Percentiles rank a stretch among this genome's conserved stretches.
Evolutionary conservation across 2,113 vertebrate species (phyloP).

Genomic region (Lasiurus borealis): DNA sequence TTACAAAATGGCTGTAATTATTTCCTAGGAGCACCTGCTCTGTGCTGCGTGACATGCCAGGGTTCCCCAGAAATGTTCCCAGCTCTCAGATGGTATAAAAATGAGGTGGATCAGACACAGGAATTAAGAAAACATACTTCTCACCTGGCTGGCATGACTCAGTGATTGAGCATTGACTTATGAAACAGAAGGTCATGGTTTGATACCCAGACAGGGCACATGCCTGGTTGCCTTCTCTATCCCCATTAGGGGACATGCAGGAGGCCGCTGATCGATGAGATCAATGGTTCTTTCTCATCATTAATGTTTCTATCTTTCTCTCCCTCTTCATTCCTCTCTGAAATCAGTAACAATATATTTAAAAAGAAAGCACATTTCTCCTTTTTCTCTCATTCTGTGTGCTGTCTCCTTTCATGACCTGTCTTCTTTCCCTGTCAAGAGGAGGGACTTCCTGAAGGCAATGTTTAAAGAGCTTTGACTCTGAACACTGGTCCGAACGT

Average conservation of each 20-base stretch:
- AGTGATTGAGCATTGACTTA: no score
- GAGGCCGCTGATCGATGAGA: no score
- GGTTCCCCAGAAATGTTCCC: no score
- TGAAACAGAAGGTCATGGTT: no score
- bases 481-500: neutral
- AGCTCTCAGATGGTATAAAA: fast-evolving
- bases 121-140: neutral
- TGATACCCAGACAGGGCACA: no score
- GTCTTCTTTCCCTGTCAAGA: neutral
- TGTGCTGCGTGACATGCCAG: neutral
- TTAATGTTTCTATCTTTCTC: no score
- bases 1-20: neutral
- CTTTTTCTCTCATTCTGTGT: neutral
- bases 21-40: neutral
- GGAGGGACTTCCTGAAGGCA: neutral
- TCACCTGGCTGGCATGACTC: neutral
- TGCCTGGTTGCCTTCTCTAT: no score
- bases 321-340: no score
- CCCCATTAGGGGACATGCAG: no score
- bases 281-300: no score
- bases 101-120: neutral
- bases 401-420: neutral
- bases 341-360: no score
- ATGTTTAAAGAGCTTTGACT: neutral
- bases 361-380: neutral